Percentiles rank a stretch among this genome's conserved stretches.
These are phyloP conservation scores for Acyrthosiphon pisum DNA, from an alignment of 1,140 invertebrate species.

Conservation along the genomic window DNA sequence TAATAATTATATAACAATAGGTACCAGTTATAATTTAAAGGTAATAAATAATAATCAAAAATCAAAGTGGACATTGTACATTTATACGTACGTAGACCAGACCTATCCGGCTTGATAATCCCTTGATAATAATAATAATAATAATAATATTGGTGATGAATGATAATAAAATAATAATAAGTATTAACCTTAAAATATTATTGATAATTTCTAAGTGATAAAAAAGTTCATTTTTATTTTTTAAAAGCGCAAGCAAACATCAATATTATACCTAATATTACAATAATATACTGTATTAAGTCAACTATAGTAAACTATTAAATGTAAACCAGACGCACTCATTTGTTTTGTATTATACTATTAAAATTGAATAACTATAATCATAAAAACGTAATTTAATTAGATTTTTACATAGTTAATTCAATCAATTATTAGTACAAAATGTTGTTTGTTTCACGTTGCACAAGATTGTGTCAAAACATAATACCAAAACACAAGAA, in stretches of 20 bases:
- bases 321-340: not conserved
- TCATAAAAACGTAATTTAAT: not conserved
- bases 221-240: constrained; percentile 28
- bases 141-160: not conserved
- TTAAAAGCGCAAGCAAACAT: not conserved
- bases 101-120: no score
- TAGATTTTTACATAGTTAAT: not conserved
- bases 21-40: not conserved
- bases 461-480: constrained; percentile 41
- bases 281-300: no score
- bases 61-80: not conserved
- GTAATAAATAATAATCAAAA: not conserved
- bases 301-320: not conserved
- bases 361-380: not conserved
- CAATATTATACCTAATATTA: not conserved
- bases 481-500: constrained; percentile 44
- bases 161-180: not conserved
- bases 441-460: constrained; percentile 46
- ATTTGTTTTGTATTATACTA: not conserved
- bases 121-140: no score
- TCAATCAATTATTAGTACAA: not conserved
- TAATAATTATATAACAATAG: not conserved
- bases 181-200: constrained; percentile 30
- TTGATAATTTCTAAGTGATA: constrained; percentile 21
- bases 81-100: no score